Evolutionary conservation across 2,888 invertebrate species (phyloP).

Genomic region (Drosophila flavopinicola): DNA sequence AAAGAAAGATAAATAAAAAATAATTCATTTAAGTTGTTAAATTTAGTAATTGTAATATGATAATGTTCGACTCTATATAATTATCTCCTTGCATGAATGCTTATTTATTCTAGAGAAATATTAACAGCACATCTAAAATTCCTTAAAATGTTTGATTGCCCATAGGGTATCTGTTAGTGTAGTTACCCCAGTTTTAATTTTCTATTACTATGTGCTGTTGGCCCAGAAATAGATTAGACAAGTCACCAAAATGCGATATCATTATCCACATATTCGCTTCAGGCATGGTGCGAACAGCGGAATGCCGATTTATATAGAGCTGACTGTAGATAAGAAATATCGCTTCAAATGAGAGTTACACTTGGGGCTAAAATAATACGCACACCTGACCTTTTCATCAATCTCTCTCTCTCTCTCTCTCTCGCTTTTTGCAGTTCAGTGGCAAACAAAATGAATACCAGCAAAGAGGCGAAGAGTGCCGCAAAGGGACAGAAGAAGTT

Average conservation of each 20-base stretch:
- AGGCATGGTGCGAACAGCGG: constrained; percentile 30
- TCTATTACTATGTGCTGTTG: not conserved
- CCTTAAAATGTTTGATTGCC: too few relatives aligned
- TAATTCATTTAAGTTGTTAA: too few relatives aligned
- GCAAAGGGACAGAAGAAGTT: constrained; percentile 85
- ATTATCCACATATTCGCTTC: constrained; percentile 44
- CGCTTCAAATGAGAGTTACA: constrained; percentile 5
- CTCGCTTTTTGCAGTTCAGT: constrained; percentile 52
- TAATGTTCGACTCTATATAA: too few relatives aligned
- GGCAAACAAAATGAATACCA: constrained; percentile 71
- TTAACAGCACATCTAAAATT: too few relatives aligned
- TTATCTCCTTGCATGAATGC: too few relatives aligned
- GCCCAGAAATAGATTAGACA: constrained; percentile 45
- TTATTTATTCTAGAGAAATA: too few relatives aligned
- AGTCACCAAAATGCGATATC: constrained; percentile 45
- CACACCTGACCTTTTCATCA: constrained; percentile 14
- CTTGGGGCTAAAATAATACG: constrained; percentile 19
- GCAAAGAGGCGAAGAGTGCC: constrained; percentile 77
- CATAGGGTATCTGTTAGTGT: not conserved
- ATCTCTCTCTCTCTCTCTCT: constrained; percentile 8
- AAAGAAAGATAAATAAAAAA: too few relatives aligned
- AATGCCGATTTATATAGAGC: constrained; percentile 35
- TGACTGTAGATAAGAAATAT: constrained; percentile 37
- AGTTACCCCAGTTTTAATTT: not conserved
- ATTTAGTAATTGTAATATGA: too few relatives aligned